Base-by-base conservation (phyloP, 2,888 invertebrate genomes). In the Fragum fragum region DNA sequence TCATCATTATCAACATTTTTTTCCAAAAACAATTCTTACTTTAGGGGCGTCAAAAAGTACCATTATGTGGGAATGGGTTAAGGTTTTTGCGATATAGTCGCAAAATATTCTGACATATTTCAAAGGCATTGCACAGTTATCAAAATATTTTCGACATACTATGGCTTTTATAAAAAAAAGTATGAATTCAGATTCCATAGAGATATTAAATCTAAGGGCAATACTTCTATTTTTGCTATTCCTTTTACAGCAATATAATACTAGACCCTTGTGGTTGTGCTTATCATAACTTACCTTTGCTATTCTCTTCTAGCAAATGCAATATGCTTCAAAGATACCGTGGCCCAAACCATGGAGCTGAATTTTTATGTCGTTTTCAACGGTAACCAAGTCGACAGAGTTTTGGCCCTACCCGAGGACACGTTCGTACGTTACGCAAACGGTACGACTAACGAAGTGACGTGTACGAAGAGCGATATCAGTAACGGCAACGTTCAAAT, bases 361-460 rank as follows among this genome's bases (percentile, higher is more conserved):
- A 26, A 28, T 23, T 52, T 76, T 2, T 61, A 23, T 18, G 23
- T 70, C 1, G 18, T 0, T 6, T 76, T 76, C 16, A 52, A 52
- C 29, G 70, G 70, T 42, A 69, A 76, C 26, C 61, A 39, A n/a
- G 71, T 61, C 0, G 53, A 61, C 23, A 21, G 28, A 32, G 57
- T 76, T 21, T 7, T 71, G 1, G 76, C 76, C 18, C 21, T 71
- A 57, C 11, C 42, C 6, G 76, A 59, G 1, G 52, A 42, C 28
- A 29, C 47, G 32, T 70, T 59, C 42, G n/a, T 55, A 11, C 16
- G 52, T 1, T 26, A 39, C 29, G 5, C 9, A 14, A 28, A 75
- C 26, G 69, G 55, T 21, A 3, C 69, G 11, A 59, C 59, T 0
- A 76, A 76, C 42, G 61, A 47, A 18, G 71, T 11, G 0, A 1